Percentiles rank a stretch among this genome's conserved stretches.
Evolutionary conservation across 2,797 vertebrate genomes (phyloP).

Genomic region (Buceros bicornis): DNA sequence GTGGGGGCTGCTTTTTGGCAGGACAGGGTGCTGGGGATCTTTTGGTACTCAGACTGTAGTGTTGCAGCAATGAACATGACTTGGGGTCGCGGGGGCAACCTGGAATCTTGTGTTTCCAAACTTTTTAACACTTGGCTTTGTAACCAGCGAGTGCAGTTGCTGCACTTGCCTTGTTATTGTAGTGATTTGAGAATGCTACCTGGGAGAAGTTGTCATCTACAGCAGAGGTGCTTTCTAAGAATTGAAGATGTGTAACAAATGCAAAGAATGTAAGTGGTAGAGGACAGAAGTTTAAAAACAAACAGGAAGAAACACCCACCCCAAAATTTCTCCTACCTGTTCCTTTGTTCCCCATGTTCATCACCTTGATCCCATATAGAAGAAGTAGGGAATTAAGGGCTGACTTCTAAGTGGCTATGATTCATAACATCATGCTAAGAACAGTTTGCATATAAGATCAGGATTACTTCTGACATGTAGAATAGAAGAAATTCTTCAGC

Average conservation of each 20-base stretch:
- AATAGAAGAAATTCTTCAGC: conserved; percentile 13
- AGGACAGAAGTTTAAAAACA: neutral
- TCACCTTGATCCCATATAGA: neutral
- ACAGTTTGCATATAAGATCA: neutral
- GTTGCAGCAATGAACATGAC: neutral
- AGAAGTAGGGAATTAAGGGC: neutral
- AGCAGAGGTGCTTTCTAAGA: neutral
- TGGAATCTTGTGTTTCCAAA: neutral
- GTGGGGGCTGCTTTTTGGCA: neutral
- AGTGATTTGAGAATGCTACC: neutral
- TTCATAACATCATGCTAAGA: neutral
- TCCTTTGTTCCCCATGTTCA: neutral
- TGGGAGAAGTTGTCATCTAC: neutral
- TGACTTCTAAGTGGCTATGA: neutral
- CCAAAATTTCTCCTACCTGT: neutral
- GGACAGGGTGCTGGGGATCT: neutral
- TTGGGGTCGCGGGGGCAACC: neutral
- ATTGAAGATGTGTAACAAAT: neutral
- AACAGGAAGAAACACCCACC: neutral
- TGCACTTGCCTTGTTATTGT: fast-evolving
- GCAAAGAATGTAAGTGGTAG: neutral
- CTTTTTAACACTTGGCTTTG: neutral
- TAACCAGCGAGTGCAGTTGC: neutral
- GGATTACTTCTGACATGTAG: neutral
- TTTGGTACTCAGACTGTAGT: neutral